These are phyloP conservation scores for Argentina silus DNA, from an alignment of 2,797 vertebrate species.

Conservation along the genomic window DNA sequence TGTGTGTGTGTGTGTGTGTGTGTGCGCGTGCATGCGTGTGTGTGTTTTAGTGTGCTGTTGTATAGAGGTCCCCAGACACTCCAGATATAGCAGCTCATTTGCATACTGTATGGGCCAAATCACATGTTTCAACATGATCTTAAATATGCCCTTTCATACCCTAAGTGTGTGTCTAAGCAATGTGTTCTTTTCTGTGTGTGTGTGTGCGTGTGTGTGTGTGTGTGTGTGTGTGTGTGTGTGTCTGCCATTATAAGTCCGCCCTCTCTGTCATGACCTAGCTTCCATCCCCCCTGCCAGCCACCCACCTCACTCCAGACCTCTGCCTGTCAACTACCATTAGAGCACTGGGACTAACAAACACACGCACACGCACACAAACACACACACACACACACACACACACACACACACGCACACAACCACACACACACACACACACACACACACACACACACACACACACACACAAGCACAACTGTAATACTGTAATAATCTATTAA, in stretches of 20 bases:
- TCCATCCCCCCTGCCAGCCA: conserved; percentile 3
- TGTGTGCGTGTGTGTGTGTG: conserved; percentile 11
- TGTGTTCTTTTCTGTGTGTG: conserved; percentile 8
- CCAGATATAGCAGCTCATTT: neutral
- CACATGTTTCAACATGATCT: neutral
- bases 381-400: too few relatives aligned
- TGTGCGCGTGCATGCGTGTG: too few relatives aligned
- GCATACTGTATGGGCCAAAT: neutral
- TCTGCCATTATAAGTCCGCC: too few relatives aligned
- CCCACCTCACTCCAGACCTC: neutral
- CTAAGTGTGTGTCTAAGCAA: neutral
- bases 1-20: too few relatives aligned
- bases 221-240: conserved; percentile 3
- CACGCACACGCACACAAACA: too few relatives aligned
- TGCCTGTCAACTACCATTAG: neutral
- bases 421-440: too few relatives aligned
- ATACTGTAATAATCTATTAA: too few relatives aligned
- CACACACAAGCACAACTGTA: too few relatives aligned
- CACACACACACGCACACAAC: too few relatives aligned
- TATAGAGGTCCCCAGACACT: neutral
- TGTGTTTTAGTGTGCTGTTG: too few relatives aligned
- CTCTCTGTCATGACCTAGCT: too few relatives aligned
- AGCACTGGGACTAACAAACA: neutral
- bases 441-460: too few relatives aligned
- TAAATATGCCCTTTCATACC: conserved; percentile 1